Evolutionary conservation across 2,797 vertebrate genomes (phyloP).

Genomic region (Odontamblyopus lacepedii): DNA sequence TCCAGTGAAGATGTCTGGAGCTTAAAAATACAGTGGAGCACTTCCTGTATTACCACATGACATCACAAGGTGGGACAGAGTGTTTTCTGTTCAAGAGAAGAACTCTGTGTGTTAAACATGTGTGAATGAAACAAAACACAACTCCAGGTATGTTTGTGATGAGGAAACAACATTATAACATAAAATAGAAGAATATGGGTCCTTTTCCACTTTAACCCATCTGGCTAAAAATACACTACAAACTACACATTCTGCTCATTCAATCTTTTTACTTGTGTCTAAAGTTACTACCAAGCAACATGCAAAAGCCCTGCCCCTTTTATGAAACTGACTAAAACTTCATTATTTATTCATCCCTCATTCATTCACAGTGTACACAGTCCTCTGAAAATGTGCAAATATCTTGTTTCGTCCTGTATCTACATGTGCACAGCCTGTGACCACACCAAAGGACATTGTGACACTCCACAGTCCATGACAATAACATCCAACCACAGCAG

Average conservation of each 20-base stretch:
- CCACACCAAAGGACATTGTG: conserved; percentile 44
- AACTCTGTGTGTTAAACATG: too few species aligned
- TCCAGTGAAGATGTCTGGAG: too few species aligned
- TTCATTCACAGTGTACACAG: not conserved
- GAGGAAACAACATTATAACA: too few species aligned
- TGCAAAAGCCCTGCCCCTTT: conserved; percentile 11
- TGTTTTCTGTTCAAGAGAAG: too few species aligned
- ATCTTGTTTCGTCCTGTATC: conserved; percentile 8
- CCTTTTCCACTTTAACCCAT: not conserved
- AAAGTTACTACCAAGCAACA: conserved; percentile 9
- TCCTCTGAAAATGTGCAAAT: not conserved
- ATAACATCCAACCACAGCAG: conserved; percentile 27
- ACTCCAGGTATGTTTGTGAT: too few species aligned
- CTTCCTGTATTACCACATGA: too few species aligned
- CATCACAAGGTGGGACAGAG: too few species aligned
- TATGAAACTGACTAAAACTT: not conserved
- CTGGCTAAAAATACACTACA: not conserved
- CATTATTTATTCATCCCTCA: not conserved
- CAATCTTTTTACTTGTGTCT: conserved; percentile 21
- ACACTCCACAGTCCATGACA: conserved; percentile 54
- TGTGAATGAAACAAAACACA: too few species aligned
- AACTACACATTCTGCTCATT: too few species aligned
- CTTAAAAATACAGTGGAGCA: too few species aligned
- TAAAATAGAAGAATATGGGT: too few species aligned
- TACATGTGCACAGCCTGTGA: conserved; percentile 21